Base-by-base conservation (phyloP, 2,113 vertebrate species). In the Spea bombifrons region DNA sequence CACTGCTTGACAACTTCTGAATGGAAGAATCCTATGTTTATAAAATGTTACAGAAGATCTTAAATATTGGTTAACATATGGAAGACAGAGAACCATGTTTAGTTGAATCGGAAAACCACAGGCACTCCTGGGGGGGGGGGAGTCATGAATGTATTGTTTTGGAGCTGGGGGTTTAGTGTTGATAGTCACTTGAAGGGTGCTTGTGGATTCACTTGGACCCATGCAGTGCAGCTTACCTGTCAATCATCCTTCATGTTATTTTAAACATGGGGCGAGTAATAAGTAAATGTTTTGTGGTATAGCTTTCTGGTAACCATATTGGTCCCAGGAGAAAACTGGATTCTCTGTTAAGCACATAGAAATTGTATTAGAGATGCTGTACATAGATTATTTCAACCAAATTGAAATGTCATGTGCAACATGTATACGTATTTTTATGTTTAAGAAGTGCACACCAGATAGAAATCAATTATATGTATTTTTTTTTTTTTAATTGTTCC, bases 171-270 rank as follows among this genome's bases (percentile, higher is more conserved):
- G 6, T 47, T 44, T 53, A 17, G 45, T 8, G 12, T 30, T 59
- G 49, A 71, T n/a, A 46, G 9, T 47, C 17, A 12, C 71, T 73
- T 73, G 77, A 73, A 59, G 63, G 70, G 63, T 52, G 47, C 70
- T 44, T 45, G 71, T 61, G 52, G 5, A 15, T 45, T 74, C 17
- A 49, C 69, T 61, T 68, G 61, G 45, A 67, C 64, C 63, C 45
- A 68, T 74, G 64, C 71, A 59, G 66, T 79, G 77, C 70, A 79
- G 70, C 61, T 66, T 61, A 48, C 48, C 57, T 66, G 59, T 79
- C 71, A 67, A 45, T 80, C 70, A 73, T 79, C 50, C 63, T 66
- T 79, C 78, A 74, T 80, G 78, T 80, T 74, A 80, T 80, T 80
- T 80, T 80, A 45, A 80, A 80, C 78, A 80, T 80, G 78, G 64